Percentiles rank a stretch among this genome's conserved stretches.
These are phyloP conservation scores for Xestia c-nigrum DNA, from an alignment of 2,888 invertebrate genomes.

Conservation along the genomic window DNA sequence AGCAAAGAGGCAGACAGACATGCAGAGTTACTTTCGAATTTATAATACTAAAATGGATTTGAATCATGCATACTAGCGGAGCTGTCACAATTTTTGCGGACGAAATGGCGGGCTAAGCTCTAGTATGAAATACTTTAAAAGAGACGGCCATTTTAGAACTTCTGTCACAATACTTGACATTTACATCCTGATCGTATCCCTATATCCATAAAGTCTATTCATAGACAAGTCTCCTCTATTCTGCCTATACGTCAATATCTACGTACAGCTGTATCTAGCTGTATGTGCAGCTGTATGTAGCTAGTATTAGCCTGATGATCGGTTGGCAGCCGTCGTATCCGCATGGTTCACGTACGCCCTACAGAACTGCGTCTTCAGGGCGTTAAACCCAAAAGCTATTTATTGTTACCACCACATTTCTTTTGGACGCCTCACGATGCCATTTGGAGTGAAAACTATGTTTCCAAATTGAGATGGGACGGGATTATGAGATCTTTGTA, in stretches of 20 bases:
- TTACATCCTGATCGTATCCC: not conserved
- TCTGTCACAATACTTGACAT: not conserved
- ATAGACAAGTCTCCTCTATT: slow-evolving; percentile 15
- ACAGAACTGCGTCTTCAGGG: slow-evolving; percentile 34
- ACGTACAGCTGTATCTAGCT: slow-evolving; percentile 1
- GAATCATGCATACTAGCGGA: too few relatives aligned
- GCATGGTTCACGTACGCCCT: slow-evolving; percentile 45
- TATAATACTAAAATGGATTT: too few relatives aligned
- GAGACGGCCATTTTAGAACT: not conserved
- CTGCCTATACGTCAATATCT: slow-evolving; percentile 11
- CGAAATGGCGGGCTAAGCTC: too few relatives aligned
- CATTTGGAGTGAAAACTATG: not conserved
- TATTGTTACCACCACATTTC: slow-evolving; percentile 28
- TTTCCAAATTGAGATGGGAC: not conserved
- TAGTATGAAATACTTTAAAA: not conserved
- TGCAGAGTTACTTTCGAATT: too few relatives aligned
- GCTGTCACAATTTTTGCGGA: too few relatives aligned
- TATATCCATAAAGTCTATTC: slow-evolving; percentile 35
- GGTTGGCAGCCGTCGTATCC: slow-evolving; percentile 54
- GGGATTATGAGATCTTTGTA: not conserved
- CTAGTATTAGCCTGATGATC: slow-evolving; percentile 36
- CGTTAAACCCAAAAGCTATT: slow-evolving; percentile 50
- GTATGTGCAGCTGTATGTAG: too few relatives aligned
- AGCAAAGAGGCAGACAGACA: too few relatives aligned
- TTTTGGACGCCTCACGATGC: slow-evolving; percentile 16